Evolutionary conservation across 2,797 vertebrate genomes (phyloP).

Genomic region (Scolopax bukidnonensis): DNA sequence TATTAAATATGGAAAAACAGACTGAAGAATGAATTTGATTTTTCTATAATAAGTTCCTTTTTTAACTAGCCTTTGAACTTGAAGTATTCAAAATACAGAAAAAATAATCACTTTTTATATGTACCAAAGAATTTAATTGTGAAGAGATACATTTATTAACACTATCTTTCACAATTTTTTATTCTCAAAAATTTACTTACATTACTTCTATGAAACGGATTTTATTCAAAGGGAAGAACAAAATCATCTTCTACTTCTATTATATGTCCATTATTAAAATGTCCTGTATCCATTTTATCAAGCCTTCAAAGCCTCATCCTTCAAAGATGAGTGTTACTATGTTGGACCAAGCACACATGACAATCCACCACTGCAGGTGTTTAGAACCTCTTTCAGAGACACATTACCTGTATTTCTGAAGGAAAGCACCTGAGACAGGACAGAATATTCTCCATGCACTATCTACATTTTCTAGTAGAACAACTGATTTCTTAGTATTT

Average conservation of each 20-base stretch:
- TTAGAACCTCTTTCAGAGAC: neutral
- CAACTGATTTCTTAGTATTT: neutral
- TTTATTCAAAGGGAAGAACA: neutral
- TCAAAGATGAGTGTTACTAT: neutral
- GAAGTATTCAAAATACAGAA: neutral
- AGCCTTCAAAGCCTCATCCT: neutral
- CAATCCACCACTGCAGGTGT: neutral
- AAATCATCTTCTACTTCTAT: neutral
- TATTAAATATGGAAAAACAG: conserved; percentile 9
- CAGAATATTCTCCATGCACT: neutral
- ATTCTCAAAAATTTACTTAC: neutral
- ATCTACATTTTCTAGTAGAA: neutral
- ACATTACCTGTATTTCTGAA: neutral
- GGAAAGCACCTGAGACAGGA: neutral
- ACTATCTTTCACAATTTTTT: neutral
- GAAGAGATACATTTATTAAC: neutral
- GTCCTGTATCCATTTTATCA: neutral
- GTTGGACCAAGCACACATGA: neutral
- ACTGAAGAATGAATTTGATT: neutral
- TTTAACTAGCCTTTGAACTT: neutral
- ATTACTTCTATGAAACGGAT: neutral
- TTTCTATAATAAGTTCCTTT: neutral
- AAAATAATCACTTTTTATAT: neutral
- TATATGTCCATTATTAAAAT: neutral
- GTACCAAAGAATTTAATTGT: neutral